Evolutionary conservation across 2,797 vertebrate species (phyloP), one percentile per base, ranked within the genome.

Genomic region (Salmo trutta): DNA sequence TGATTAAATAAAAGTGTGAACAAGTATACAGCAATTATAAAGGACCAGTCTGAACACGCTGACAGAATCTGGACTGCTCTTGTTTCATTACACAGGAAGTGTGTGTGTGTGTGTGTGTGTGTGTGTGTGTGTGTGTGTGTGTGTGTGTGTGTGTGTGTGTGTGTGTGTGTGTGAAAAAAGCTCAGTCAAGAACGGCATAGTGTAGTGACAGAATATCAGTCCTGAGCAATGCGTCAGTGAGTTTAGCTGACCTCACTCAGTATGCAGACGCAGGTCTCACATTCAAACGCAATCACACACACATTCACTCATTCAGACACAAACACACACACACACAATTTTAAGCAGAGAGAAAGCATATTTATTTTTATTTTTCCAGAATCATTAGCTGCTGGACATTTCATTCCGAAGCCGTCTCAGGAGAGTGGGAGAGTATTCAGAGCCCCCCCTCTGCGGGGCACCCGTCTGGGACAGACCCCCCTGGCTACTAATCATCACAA

Each of bases 101-200:
- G n/a, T 82, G 77, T 64, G 84, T 79, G 78, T 74, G 36, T 8
- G 36, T 41, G 31, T 33, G 31, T 5, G 31, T 5, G 31, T 33
- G 31, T 33, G 33, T 33, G 31, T 33, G 31, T 4, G 31, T 33
- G 31, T 31, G 29, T 31, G 31, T 33, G 31, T 33, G 31, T 5
- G 31, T 33, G 31, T 33, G 31, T 33, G 31, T 33, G 31, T 36
- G 33, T 36, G 5, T 36, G 33, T 12, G 41, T 47, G 41, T 47
- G 41, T 24, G 24, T 24, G 24, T 24, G 24, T 24, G 24, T 24
- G 24, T 6, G 31, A 3, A 21, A 53, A 78, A 33, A 83, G 86
- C 89, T 83, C 85, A 89, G 87, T 89, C 78, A 85, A 82, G 79
- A n/a, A 62, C 53, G 5, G 54, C 53, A 6, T 71, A 52, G 12